A percentile compares a stretch with the other conserved stretches of the same genome.
These are phyloP conservation scores for Lasioglossum baleicum DNA, from an alignment of 1,140 invertebrate species.

Conservation along the genomic window DNA sequence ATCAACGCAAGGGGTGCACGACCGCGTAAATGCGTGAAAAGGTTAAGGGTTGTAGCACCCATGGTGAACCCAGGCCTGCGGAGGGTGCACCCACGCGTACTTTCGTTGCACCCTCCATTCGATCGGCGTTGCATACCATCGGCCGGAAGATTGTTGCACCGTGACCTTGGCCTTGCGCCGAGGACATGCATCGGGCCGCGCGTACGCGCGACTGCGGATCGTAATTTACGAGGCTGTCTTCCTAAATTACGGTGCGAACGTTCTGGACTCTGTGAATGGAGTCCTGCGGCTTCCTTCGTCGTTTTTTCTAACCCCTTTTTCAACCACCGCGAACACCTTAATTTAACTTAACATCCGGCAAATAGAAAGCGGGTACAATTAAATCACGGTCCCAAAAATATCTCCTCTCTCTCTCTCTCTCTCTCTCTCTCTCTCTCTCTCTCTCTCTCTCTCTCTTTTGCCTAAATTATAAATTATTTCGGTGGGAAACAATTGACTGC, in stretches of 20 bases:
- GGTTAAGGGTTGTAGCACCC: constrained; percentile 55
- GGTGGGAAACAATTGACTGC: too few relatives aligned
- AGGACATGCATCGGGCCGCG: constrained; percentile 17
- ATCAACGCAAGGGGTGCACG: constrained; percentile 16
- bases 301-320: not conserved
- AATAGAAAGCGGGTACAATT: too few relatives aligned
- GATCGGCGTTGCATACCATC: constrained; percentile 15
- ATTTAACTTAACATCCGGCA: too few relatives aligned
- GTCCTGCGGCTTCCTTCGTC: not conserved
- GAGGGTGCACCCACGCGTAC: constrained; percentile 37
- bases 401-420: too few relatives aligned
- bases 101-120: constrained; percentile 27
- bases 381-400: too few relatives aligned
- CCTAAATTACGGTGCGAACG: constrained; percentile 29
- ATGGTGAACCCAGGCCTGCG: constrained; percentile 37
- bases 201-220: constrained; percentile 18
- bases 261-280: constrained; percentile 27
- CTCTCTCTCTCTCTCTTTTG: too few relatives aligned
- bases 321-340: too few relatives aligned
- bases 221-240: constrained; percentile 44
- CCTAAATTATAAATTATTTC: too few relatives aligned
- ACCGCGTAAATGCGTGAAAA: constrained; percentile 46
- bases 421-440: too few relatives aligned
- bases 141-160: constrained; percentile 42
- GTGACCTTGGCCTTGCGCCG: constrained; percentile 46